A percentile compares a stretch with the other conserved stretches of the same genome.
Conservation (phyloP, 2,797 vertebrate genomes). For the Propithecus perrieri region DNA sequence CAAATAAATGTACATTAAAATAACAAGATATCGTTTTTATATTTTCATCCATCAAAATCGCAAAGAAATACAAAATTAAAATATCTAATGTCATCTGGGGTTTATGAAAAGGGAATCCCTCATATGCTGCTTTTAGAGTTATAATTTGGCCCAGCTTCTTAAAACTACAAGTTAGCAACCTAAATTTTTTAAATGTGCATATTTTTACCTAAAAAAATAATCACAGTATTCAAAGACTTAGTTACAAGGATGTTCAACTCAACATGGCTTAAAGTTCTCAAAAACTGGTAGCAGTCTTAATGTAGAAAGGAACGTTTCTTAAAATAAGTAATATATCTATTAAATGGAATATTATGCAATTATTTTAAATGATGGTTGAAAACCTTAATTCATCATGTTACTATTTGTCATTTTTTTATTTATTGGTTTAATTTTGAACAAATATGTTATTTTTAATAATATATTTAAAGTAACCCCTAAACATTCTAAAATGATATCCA, state of each 20-base stretch:
- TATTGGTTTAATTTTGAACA: slow-evolving; percentile 3
- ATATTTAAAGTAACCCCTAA: slow-evolving; percentile 19
- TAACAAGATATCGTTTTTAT: background rate
- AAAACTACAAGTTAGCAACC: background rate
- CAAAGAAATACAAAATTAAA: slow-evolving; percentile 33
- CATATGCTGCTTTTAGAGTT: background rate
- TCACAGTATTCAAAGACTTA: background rate
- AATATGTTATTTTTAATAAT: background rate
- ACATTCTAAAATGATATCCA: background rate
- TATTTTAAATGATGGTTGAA: slow-evolving; percentile 14
- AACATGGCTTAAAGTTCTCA: background rate
- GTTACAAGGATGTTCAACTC: background rate
- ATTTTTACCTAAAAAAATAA: background rate
- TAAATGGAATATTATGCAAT: background rate
- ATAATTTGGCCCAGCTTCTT: background rate
- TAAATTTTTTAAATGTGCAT: background rate
- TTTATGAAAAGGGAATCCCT: background rate
- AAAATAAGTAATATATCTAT: background rate
- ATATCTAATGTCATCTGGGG: background rate
- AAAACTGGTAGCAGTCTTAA: background rate
- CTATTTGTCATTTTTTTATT: slow-evolving; percentile 13
- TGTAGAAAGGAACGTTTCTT: background rate
- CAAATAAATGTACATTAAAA: background rate
- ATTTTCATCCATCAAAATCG: background rate
- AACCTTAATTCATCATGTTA: background rate